Evolutionary conservation across 2,113 vertebrate genomes (phyloP), one percentile per base, ranked within the genome.

Genomic region (Sylvilagus bachmani): DNA sequence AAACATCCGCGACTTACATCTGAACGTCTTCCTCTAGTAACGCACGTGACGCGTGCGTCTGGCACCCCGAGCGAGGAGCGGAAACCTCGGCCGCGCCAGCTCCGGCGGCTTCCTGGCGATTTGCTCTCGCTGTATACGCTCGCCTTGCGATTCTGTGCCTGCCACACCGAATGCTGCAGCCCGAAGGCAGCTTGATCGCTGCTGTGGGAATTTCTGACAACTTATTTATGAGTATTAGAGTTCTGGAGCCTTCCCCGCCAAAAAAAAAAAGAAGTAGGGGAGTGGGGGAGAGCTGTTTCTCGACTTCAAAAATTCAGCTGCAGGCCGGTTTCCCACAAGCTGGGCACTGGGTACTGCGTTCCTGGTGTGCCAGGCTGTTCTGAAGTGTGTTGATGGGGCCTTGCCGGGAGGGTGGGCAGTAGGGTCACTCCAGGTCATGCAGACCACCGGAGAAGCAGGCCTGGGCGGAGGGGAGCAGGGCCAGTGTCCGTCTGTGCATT

Each of bases 21-120:
- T 86, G 93, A 82, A 69, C 58, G 86, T 21, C 78, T 25, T 51
- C 84, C 89, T 85, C 93, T 79, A 70, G 89, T 55, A 51, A 79
- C 89, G 66, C 96, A 75, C 24, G 5, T 69, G 97, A 86, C 0
- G 44, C n/a, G 1, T 38, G 71, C 24, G 95, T 97, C 97, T 96
- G 90, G 97, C 97, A 96, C 96, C 92, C 96, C 21, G 27, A 82
- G 93, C 2, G 77, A 86, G 29, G 88, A 96, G 69, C 95, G 79
- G 95, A 83, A 92, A 49, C 44, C 1, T 5, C 9, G 80, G 71
- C 86, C 6, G 17, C 24, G 91, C 95, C 96, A 94, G 51, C 92
- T 55, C 94, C 10, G 44, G 49, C 36, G 3, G 95, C 87, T 69
- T 93, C 53, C 85, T 74, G 96, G 92, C n/a, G 82, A 70, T 77